phyloP scores from a whole-genome alignment of 2,797 vertebrate genomes.

The Pseudochirops corinnae region DNA sequence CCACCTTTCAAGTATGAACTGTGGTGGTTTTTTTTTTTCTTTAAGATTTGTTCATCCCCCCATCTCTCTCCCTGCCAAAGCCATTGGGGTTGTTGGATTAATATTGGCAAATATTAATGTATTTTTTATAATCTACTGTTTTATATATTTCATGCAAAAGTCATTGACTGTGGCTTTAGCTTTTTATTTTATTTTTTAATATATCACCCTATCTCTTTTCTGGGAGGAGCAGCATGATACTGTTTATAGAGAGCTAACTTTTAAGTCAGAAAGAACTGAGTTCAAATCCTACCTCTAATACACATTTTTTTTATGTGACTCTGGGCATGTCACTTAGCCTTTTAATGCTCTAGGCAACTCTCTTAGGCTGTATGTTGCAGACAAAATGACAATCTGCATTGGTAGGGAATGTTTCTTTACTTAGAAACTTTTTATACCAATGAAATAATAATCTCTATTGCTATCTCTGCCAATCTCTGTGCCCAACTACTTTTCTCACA shows the following conservation, averaged over 20 bases:
- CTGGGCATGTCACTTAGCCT: neutral
- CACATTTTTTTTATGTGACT: neutral
- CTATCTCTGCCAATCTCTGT: neutral
- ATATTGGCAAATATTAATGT: neutral
- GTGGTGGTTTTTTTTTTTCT: neutral
- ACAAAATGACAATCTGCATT: neutral
- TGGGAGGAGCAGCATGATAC: neutral
- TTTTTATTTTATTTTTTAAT: neutral
- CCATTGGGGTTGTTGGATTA: neutral
- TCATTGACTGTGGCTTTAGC: neutral
- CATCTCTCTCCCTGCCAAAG: neutral
- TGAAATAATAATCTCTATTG: constrained; percentile 1
- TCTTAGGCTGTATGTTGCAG: neutral
- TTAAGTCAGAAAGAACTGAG: neutral
- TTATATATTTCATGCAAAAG: neutral
- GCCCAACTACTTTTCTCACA: neutral
- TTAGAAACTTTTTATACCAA: neutral
- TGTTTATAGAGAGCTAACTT: neutral
- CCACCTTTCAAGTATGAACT: constrained; percentile 54
- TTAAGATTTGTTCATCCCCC: constrained; percentile 30
- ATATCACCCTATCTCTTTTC: neutral
- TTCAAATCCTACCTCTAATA: neutral
- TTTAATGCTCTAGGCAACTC: neutral
- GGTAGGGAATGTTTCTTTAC: neutral
- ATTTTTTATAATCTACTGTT: neutral